Percentiles rank a stretch among this genome's conserved stretches.
These are phyloP conservation scores for Hypena proboscidalis DNA, from an alignment of 2,888 invertebrate species.

Conservation along the genomic window DNA sequence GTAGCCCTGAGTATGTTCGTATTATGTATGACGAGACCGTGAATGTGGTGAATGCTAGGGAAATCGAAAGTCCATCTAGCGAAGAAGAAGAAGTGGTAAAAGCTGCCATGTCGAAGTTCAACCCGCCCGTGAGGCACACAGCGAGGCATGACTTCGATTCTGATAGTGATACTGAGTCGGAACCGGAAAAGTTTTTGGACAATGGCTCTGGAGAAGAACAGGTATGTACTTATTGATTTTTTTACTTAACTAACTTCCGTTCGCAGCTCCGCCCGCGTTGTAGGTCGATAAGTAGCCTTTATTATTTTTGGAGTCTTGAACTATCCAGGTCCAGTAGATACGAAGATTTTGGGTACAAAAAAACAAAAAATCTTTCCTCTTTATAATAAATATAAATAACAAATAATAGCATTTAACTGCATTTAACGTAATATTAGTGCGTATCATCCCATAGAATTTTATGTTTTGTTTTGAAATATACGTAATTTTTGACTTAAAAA, in stretches of 20 bases:
- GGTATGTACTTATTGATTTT: constrained; percentile 44
- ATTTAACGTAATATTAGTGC: too few species aligned
- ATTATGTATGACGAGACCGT: constrained; percentile 87
- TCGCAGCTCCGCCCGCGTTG: not conserved
- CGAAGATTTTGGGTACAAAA: too few species aligned
- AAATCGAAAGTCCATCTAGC: constrained; percentile 80
- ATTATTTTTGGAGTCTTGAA: too few species aligned
- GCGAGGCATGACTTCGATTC: constrained; percentile 78
- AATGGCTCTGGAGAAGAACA: constrained; percentile 64
- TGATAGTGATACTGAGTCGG: constrained; percentile 72
- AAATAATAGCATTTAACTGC: too few species aligned
- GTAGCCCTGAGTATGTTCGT: constrained; percentile 47
- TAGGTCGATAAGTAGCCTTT: too few species aligned
- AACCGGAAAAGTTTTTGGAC: constrained; percentile 64
- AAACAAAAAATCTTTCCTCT: too few species aligned
- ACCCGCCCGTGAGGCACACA: constrained; percentile 73
- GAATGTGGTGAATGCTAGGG: constrained; percentile 83
- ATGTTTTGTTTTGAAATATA: too few species aligned
- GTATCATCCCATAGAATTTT: too few species aligned
- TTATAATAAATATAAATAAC: too few species aligned
- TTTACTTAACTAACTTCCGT: not conserved
- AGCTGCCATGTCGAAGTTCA: constrained; percentile 76
- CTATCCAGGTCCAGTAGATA: too few species aligned
- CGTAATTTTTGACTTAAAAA: too few species aligned
- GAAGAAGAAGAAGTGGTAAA: constrained; percentile 66